Evolutionary conservation across 2,888 invertebrate species (phyloP), one percentile per base, ranked within the genome.

Genomic region (Stenotaenia linearis): DNA sequence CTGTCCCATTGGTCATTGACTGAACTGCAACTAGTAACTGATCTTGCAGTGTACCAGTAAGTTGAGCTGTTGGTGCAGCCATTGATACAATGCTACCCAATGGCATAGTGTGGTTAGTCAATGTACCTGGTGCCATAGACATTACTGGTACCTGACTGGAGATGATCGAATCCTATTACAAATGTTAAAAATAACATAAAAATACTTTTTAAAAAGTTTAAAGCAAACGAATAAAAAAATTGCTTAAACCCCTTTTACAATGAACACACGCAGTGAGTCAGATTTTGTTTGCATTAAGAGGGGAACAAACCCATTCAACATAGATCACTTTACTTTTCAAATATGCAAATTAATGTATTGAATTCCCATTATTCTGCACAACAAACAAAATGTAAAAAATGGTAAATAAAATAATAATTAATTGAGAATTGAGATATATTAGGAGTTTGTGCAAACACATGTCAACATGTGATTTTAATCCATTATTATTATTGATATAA

Each of bases 11-110:
- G 15, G 79, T 80, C 80, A 81, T 79, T 30, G 80, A 81, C 74
- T 82, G 82, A 6, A 82, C 82, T 37, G 81, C 81, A 28, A 82
- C 82, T 10, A 80, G 35, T 40, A 82, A 78, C 28, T 82, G 82
- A 15, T 82, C 82, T 9, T 77, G 78, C 23, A 81, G 30, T 4
- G 75, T 40, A 21, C 79, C 79, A n/a, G 79, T 35, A 6, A 79
- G 40, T 75, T 79, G 79, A 18, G 77, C n/a, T n/a, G n/a, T 80
- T 18, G 81, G 81, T 40, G 81, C 80, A 40, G 79, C 79, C 80
- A 81, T 78, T 12, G 82, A 77, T 80, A 82, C 79, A 79, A 82
- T 77, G 32, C 81, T 81, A 18, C 78, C 81, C 15, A 82, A 37
- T 3, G 81, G 80, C 9, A 80, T 77, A 21, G 79, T 77, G 56